Base-by-base conservation (phyloP, 2,113 vertebrate genomes). In the Rissa tridactyla region DNA sequence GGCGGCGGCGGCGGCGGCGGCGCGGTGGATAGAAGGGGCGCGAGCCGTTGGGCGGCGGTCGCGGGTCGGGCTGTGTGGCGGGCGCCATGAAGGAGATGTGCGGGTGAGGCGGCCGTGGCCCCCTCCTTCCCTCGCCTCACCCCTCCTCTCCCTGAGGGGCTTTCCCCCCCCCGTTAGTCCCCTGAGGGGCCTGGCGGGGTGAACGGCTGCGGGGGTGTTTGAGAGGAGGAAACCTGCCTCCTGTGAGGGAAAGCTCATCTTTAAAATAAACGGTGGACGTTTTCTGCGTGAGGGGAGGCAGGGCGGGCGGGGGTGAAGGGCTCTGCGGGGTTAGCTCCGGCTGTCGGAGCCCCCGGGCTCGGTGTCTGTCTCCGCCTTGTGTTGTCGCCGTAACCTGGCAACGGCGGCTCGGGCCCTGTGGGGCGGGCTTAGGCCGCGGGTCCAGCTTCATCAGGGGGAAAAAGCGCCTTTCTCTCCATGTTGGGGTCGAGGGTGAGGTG, bases 11-110 rank as follows among this genome's bases (percentile, higher is more conserved):
- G 44, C 34, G 11, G 70, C 23, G 10, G 61, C 2, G 21, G 86
- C 18, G 55, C 21, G 64, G 44, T 8, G 68, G 7, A 13, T 18
- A 88, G 66, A 72, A 89, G 62, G 20, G 69, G 64, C 23, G 58
- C 20, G 54, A 11, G 52, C 5, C 7, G 51, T 5, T 3, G 16
- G 29, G 51, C 2, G 7, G 49, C 0, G 3, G 69, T 6, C 0
- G 85, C 4, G 42, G 46, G 46, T 40, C 1, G 44, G 66, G 72
- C 5, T 17, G 88, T 6, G 78, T 6, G 32, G 54, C 5, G 69
- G 16, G 69, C 14, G 83, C 11, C 18, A 96, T 95, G 97, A 96
- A 86, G 88, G 92, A 96, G 83, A 94, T 7, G 57, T 76, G 81
- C 80, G 94, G 95, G 96, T 94, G 94, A 96, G 96, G 80, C 26